These are phyloP conservation scores for Athetis lepigone DNA, from an alignment of 2,888 invertebrate species.

Conservation along the genomic window DNA sequence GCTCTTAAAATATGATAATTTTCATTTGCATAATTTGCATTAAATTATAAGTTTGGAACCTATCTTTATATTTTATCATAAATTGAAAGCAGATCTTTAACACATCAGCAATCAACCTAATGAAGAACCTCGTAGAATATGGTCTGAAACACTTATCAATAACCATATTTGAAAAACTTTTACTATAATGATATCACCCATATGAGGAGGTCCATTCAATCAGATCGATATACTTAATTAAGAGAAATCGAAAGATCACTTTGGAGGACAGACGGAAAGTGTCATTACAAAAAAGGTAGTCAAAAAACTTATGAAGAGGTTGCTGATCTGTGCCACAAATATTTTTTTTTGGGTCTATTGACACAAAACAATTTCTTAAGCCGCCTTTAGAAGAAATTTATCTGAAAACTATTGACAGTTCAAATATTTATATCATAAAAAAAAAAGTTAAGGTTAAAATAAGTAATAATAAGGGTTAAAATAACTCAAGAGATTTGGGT, in stretches of 20 bases:
- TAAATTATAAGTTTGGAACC: no score
- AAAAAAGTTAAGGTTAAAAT: no score
- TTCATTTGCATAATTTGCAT: no score
- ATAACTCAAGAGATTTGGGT: no score
- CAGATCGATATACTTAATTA: conserved; percentile 24
- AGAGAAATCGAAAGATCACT: conserved; percentile 45
- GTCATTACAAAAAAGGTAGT: conserved; percentile 13
- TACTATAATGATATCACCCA: conserved; percentile 19
- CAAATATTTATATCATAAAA: no score
- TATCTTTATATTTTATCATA: background rate
- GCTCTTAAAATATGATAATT: no score
- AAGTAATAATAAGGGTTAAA: no score
- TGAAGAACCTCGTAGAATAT: conserved; percentile 1
- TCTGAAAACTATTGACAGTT: no score
- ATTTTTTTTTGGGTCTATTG: no score
- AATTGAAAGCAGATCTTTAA: background rate
- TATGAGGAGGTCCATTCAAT: conserved; percentile 22
- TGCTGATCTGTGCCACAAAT: background rate
- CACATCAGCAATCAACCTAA: background rate
- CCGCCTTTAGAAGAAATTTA: no score
- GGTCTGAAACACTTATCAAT: conserved; percentile 3
- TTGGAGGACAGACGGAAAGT: conserved; percentile 27
- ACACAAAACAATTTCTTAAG: no score
- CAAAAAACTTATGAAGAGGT: conserved; percentile 9
- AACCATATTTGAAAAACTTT: conserved; percentile 20